A percentile compares a stretch with the other conserved stretches of the same genome.
Evolutionary conservation across 1,140 invertebrate genomes (phyloP).

Genomic region (Drosophila navojoa): DNA sequence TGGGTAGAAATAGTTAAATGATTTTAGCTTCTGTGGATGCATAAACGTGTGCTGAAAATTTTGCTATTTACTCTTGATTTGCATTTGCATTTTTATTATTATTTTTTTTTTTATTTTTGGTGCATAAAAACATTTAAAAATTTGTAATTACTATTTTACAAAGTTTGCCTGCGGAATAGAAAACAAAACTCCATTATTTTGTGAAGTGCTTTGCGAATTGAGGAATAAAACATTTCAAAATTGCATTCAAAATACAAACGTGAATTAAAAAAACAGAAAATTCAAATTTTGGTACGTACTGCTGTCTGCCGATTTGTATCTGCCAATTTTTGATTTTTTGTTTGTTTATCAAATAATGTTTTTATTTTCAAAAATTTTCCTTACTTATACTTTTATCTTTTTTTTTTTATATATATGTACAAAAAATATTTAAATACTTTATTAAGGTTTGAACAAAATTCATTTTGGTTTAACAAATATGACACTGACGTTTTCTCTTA

Average conservation of each 20-base stretch:
- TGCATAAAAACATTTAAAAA: conserved; percentile 71
- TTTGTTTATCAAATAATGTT: conserved; percentile 25
- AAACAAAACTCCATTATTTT: conserved; percentile 49
- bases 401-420: conserved; percentile 55
- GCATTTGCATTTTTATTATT: conserved; percentile 24
- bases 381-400: conserved; percentile 29
- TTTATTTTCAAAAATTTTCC: conserved; percentile 38
- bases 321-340: conserved; percentile 54
- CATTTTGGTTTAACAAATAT: conserved; percentile 63
- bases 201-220: conserved; percentile 6
- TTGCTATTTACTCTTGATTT: conserved; percentile 46
- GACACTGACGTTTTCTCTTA: conserved; percentile 52
- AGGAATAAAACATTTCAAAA: conserved; percentile 5
- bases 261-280: conserved; percentile 47
- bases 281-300: conserved; percentile 64
- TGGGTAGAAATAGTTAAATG: conserved; percentile 30
- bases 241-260: conserved; percentile 47
- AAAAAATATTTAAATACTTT: conserved; percentile 49
- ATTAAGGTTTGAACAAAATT: conserved; percentile 67
- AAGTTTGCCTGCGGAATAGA: conserved; percentile 73
- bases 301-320: conserved; percentile 61
- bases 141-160: conserved; percentile 62
- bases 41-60: conserved; percentile 61
- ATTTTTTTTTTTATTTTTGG: conserved; percentile 32
- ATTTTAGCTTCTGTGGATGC: conserved; percentile 29